phyloP scores from a whole-genome alignment of 2,113 vertebrate genomes.

The Tauraco erythrolophus region DNA sequence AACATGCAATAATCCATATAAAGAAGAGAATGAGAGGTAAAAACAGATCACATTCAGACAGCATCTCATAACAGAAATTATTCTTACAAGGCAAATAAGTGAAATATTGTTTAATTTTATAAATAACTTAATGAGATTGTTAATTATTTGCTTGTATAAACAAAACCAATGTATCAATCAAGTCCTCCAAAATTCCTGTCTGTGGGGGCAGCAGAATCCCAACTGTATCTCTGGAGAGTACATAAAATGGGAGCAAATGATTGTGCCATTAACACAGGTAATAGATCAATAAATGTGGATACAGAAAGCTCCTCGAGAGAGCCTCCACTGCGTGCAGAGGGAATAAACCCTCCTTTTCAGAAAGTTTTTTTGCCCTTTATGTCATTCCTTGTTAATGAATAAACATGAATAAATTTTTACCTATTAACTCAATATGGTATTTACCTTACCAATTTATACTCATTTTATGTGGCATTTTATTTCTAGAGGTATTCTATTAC shows the following conservation, averaged over 20 bases:
- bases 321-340: not conserved
- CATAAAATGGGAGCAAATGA: not conserved
- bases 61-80: not conserved
- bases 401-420: not conserved
- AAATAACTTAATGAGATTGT: not conserved
- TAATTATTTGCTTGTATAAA: not conserved
- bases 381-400: not conserved
- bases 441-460: not conserved
- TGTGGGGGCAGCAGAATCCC: not conserved
- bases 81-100: not conserved
- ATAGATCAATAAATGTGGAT: not conserved
- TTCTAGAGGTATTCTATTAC: not conserved
- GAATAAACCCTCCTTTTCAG: not conserved
- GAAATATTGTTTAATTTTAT: not conserved
- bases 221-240: not conserved
- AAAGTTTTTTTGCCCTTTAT: not conserved
- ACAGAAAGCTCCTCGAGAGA: not conserved
- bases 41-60: not conserved
- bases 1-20: not conserved
- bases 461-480: not conserved
- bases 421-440: not conserved
- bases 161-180: not conserved
- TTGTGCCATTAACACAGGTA: not conserved
- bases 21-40: not conserved
- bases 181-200: not conserved